Percentiles rank a stretch among this genome's conserved stretches.
phyloP scores from a whole-genome alignment of 2,113 vertebrate species.

The Toxostoma redivivum region DNA sequence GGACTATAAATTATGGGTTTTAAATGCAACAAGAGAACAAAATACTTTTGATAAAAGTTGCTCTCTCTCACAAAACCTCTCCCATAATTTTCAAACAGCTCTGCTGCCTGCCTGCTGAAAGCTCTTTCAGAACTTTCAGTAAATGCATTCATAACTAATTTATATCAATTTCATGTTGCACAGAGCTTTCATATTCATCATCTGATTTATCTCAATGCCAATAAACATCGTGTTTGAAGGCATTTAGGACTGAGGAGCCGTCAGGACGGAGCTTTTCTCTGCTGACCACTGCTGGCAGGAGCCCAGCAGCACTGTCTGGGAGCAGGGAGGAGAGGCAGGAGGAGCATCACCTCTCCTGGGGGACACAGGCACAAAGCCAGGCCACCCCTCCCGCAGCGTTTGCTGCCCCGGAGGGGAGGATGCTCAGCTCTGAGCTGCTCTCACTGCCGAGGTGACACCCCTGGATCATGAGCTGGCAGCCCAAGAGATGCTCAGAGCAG shows the following conservation, averaged over 20 bases:
- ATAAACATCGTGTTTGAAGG: not conserved
- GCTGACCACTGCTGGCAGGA: not conserved
- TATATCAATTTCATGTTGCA: not conserved
- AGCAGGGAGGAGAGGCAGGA: not conserved
- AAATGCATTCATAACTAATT: not conserved
- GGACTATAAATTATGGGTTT: not conserved
- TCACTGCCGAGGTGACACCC: rapidly evolving
- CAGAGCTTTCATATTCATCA: not conserved
- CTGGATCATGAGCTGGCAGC: not conserved
- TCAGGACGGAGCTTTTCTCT: not conserved
- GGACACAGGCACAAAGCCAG: not conserved
- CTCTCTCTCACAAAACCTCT: not conserved
- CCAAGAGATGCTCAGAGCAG: not conserved
- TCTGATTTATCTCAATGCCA: not conserved
- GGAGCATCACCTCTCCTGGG: not conserved
- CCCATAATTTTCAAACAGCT: not conserved
- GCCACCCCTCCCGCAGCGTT: not conserved
- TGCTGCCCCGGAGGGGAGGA: not conserved
- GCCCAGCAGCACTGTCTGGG: not conserved
- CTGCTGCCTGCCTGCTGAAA: not conserved
- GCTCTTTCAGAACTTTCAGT: not conserved
- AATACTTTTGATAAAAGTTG: not conserved
- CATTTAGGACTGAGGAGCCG: not conserved
- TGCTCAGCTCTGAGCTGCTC: not conserved
- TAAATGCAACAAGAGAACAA: not conserved